phyloP scores from a whole-genome alignment of 2,113 vertebrate species.

The Lampris incognitus region DNA sequence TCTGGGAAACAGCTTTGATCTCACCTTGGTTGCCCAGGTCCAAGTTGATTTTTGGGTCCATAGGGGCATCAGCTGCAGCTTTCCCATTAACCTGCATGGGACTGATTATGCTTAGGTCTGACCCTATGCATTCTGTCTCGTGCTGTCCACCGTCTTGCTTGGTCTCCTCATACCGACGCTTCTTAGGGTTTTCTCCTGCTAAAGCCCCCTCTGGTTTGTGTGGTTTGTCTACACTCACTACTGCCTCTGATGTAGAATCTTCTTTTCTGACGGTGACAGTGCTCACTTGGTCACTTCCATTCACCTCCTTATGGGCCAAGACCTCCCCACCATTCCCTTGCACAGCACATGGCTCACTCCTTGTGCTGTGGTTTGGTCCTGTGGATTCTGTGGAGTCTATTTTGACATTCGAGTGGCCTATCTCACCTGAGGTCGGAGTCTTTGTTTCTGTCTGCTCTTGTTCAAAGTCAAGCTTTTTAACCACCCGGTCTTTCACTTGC shows the following conservation, averaged over 20 bases:
- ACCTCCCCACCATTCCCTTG: constrained; percentile 37
- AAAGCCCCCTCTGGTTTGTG: constrained; percentile 57
- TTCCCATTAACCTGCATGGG: constrained; percentile 92
- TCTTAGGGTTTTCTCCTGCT: constrained; percentile 67
- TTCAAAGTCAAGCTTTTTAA: constrained; percentile 78
- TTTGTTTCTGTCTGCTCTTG: constrained; percentile 49
- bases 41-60: constrained; percentile 63
- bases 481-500: constrained; percentile 66
- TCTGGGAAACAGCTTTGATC: constrained; percentile 75
- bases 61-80: constrained; percentile 42
- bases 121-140: constrained; percentile 53
- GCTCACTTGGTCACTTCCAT: constrained; percentile 55
- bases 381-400: constrained; percentile 31
- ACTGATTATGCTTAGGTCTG: constrained; percentile 50
- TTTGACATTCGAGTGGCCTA: constrained; percentile 51
- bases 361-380: constrained; percentile 29
- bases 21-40: constrained; percentile 81
- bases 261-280: constrained; percentile 42
- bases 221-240: constrained; percentile 53
- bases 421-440: constrained; percentile 34
- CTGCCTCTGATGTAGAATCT: constrained; percentile 35
- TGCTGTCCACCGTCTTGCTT: constrained; percentile 47
- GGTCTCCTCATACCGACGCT: constrained; percentile 68
- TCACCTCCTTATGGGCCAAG: constrained; percentile 57
- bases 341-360: constrained; percentile 5